phyloP scores from a whole-genome alignment of 2,797 vertebrate species.

The Harpagifer antarcticus region DNA sequence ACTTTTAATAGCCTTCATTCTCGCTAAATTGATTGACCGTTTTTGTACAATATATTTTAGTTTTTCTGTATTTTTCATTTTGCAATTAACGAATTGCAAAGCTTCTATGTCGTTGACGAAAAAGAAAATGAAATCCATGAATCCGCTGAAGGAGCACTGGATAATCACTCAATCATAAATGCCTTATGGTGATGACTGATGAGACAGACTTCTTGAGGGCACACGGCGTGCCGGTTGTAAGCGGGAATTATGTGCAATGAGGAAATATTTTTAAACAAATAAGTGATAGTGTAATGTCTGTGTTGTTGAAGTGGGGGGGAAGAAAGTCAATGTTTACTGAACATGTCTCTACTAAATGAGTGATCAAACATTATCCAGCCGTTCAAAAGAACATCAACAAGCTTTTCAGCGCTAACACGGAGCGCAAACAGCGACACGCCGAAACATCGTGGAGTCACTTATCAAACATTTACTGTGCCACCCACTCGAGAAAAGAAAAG shows the following conservation, averaged over 20 bases:
- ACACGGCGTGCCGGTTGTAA: slow-evolving; percentile 14
- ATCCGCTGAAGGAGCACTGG: background rate
- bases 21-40: too few species aligned
- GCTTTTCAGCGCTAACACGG: slow-evolving; percentile 57
- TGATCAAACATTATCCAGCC: slow-evolving; percentile 70
- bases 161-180: slow-evolving; percentile 28
- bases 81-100: too few species aligned
- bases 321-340: slow-evolving; percentile 61
- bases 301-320: background rate
- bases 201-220: slow-evolving; percentile 19
- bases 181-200: slow-evolving; percentile 12
- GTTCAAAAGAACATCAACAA: slow-evolving; percentile 62
- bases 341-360: slow-evolving; percentile 66
- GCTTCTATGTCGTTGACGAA: too few species aligned
- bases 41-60: too few species aligned
- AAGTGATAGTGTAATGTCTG: slow-evolving; percentile 51
- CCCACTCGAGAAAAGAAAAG: slow-evolving; percentile 50
- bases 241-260: slow-evolving; percentile 48
- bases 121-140: too few species aligned
- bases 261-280: slow-evolving; percentile 62
- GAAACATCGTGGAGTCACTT: slow-evolving; percentile 71
- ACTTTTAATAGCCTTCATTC: too few species aligned
- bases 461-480: slow-evolving; percentile 69
- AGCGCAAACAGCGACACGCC: slow-evolving; percentile 61
- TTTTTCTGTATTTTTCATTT: too few species aligned